Evolutionary conservation across 2,888 invertebrate genomes (phyloP).

Genomic region (Hyalella azteca): DNA sequence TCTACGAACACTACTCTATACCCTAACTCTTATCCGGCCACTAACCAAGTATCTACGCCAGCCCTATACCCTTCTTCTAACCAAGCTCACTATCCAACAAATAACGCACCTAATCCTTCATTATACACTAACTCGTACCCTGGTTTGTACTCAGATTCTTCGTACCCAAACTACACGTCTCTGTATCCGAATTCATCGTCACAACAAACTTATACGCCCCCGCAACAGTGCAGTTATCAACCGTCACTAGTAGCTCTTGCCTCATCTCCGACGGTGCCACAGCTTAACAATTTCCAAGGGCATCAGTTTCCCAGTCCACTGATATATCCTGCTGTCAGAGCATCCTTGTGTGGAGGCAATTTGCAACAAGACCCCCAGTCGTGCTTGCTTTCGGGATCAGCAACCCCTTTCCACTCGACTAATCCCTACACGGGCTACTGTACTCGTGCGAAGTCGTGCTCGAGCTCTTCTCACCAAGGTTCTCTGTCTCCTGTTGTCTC

Average conservation of each 20-base stretch:
- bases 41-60: neutral
- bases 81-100: neutral
- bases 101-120: neutral
- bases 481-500: conserved; percentile 9
- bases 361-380: neutral
- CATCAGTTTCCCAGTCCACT: conserved; percentile 16
- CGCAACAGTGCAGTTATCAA: neutral
- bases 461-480: neutral
- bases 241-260: neutral
- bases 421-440: neutral
- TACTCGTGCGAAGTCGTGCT: neutral
- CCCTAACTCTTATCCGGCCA: conserved; percentile 12
- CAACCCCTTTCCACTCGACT: neutral
- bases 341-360: neutral
- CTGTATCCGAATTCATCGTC: neutral
- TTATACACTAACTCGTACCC: neutral
- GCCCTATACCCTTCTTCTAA: neutral
- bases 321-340: neutral
- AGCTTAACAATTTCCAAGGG: neutral
- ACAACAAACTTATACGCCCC: conserved; percentile 6
- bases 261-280: neutral
- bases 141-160: neutral
- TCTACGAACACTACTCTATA: neutral
- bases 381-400: neutral
- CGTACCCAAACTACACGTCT: neutral